Evolutionary conservation across 2,888 invertebrate genomes (phyloP).

Genomic region (Drosophila aldrichi): DNA sequence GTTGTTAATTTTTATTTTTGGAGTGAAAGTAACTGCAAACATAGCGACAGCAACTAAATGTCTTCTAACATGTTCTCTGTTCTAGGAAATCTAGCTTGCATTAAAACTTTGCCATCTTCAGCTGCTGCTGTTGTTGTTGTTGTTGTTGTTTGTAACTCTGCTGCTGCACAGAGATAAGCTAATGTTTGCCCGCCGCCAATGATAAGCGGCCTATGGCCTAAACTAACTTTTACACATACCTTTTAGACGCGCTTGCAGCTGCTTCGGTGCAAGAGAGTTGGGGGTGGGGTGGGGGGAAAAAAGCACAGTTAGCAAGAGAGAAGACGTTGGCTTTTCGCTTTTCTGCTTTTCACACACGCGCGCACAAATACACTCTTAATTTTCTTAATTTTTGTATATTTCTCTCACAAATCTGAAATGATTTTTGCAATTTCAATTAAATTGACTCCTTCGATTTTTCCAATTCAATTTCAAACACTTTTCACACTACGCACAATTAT

Average conservation of each 20-base stretch:
- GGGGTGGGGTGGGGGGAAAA: neutral
- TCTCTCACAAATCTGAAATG: conserved; percentile 14
- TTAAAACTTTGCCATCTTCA: conserved; percentile 59
- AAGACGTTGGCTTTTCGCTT: neutral
- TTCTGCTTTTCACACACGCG: conserved; percentile 10
- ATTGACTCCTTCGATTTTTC: conserved; percentile 15
- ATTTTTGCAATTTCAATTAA: conserved; percentile 30
- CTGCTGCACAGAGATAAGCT: conserved; percentile 43
- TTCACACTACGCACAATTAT: conserved; percentile 33
- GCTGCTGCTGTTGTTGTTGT: conserved; percentile 21
- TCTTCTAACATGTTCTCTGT: conserved; percentile 58
- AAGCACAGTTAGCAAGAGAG: conserved; percentile 9
- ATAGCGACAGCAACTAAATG: conserved; percentile 59
- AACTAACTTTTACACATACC: conserved; percentile 48
- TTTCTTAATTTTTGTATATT: neutral
- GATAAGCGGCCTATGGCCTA: conserved; percentile 54
- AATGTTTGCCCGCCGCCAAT: conserved; percentile 48
- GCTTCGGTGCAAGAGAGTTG: conserved; percentile 4
- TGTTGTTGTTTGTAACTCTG: conserved; percentile 2
- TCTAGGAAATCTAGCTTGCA: conserved; percentile 59
- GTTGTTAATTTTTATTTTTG: conserved; percentile 36
- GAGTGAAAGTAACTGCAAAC: conserved; percentile 72
- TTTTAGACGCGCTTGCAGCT: conserved; percentile 62
- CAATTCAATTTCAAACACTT: conserved; percentile 41
- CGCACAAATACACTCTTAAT: conserved; percentile 9